These are phyloP conservation scores for Solenopsis fugax DNA, from an alignment of 1,140 invertebrate species.

Conservation along the genomic window DNA sequence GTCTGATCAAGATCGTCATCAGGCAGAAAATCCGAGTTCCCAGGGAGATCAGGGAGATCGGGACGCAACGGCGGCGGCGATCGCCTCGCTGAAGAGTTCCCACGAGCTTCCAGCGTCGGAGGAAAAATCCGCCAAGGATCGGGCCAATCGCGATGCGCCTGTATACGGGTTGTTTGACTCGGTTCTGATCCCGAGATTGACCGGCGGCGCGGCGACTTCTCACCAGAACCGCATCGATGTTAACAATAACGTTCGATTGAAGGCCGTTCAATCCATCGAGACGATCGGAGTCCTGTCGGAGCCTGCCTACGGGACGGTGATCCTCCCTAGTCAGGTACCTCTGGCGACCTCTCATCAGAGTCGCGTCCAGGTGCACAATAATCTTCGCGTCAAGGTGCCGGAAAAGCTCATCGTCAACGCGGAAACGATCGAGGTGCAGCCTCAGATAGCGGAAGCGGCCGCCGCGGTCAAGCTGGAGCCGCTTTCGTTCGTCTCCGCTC, in stretches of 20 bases:
- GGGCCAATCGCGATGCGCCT: background rate
- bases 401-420: slow-evolving; percentile 1
- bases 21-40: slow-evolving; percentile 29
- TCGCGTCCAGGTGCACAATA: slow-evolving; percentile 65
- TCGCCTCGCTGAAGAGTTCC: slow-evolving; percentile 31
- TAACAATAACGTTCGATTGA: slow-evolving; percentile 43
- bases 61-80: slow-evolving; percentile 2
- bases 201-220: slow-evolving; percentile 24
- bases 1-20: slow-evolving; percentile 32
- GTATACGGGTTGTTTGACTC: background rate
- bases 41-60: slow-evolving; percentile 2
- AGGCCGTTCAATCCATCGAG: slow-evolving; percentile 32
- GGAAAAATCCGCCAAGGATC: background rate
- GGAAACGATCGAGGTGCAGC: slow-evolving; percentile 4
- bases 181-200: background rate
- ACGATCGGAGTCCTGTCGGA: background rate
- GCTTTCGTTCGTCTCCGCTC: slow-evolving; percentile 5
- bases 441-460: background rate
- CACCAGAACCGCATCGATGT: slow-evolving; percentile 62
- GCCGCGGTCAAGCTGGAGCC: background rate
- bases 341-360: slow-evolving; percentile 67
- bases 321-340: slow-evolving; percentile 22
- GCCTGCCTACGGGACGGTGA: slow-evolving; percentile 13
- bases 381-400: slow-evolving; percentile 28
- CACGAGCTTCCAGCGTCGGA: slow-evolving; percentile 18